Evolutionary conservation across 2,888 invertebrate genomes (phyloP).

Genomic region (Coelinius sp.): DNA sequence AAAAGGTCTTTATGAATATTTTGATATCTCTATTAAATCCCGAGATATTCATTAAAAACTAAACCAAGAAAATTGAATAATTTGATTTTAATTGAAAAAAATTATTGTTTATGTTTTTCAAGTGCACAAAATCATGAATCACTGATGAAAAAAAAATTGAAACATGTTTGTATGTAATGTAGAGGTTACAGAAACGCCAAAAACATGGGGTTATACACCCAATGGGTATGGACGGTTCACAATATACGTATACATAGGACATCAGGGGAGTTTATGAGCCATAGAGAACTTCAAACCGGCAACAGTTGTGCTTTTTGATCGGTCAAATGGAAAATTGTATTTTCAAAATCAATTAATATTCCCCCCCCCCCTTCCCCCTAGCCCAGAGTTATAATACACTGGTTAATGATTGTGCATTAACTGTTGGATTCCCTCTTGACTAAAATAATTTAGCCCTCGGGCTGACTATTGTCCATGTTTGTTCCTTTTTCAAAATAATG

Average conservation of each 20-base stretch:
- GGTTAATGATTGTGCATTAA: constrained; percentile 61
- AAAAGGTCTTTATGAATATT: too few species aligned
- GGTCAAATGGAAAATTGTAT: constrained; percentile 68
- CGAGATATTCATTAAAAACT: too few species aligned
- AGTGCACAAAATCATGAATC: too few species aligned
- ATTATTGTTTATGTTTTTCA: too few species aligned
- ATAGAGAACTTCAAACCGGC: constrained; percentile 9
- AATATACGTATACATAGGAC: too few species aligned
- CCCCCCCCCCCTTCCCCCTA: too few species aligned
- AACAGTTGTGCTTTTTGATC: constrained; percentile 62
- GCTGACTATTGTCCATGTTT: constrained; percentile 2
- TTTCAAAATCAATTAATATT: constrained; percentile 69
- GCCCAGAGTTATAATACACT: constrained; percentile 65
- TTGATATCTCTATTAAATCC: too few species aligned
- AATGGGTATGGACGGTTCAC: too few species aligned
- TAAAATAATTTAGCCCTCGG: constrained; percentile 30
- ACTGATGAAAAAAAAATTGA: not conserved
- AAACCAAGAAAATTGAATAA: too few species aligned
- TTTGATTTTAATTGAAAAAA: too few species aligned
- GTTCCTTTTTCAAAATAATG: not conserved
- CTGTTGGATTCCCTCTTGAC: constrained; percentile 25
- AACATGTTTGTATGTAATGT: not conserved
- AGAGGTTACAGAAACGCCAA: constrained; percentile 16
- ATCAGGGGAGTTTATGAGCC: constrained; percentile 4
- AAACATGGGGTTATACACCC: constrained; percentile 13